Conservation (phyloP, 2,113 vertebrate genomes). For the Brachypodius melanocephalos region DNA sequence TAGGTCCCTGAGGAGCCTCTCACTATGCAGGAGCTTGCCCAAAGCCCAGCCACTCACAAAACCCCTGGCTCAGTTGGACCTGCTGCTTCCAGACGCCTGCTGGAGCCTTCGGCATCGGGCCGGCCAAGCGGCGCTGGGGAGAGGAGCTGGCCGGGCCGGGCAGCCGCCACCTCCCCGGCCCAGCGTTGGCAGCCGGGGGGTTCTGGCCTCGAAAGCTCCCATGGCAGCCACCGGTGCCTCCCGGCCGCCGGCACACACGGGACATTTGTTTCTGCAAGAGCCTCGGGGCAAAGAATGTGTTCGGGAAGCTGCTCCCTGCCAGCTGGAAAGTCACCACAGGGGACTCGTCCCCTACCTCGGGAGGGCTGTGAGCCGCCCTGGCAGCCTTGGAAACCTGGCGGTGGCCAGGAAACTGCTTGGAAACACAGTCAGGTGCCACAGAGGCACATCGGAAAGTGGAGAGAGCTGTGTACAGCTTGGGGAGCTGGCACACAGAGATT, state of each 20-base stretch:
- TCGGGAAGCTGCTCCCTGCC: neutral
- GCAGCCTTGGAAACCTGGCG: neutral
- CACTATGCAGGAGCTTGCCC: accelerated
- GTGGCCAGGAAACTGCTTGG: too few species aligned
- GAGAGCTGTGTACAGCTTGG: neutral
- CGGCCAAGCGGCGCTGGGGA: accelerated
- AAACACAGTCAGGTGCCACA: neutral
- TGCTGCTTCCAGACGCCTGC: accelerated
- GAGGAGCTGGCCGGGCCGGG: accelerated
- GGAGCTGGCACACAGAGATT: neutral
- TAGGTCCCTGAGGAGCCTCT: neutral
- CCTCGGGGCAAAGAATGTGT: neutral
- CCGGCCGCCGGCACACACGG: accelerated
- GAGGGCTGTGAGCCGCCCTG: accelerated
- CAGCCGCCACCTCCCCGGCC: accelerated
- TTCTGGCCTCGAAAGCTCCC: neutral
- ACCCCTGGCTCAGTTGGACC: neutral
- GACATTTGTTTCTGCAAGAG: neutral
- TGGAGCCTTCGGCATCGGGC: neutral
- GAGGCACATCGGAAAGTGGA: accelerated
- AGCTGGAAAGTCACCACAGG: accelerated
- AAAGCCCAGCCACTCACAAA: neutral
- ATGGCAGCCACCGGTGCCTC: accelerated
- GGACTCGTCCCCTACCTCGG: accelerated
- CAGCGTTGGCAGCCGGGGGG: accelerated